Conservation (phyloP, 1,140 invertebrate genomes). For the Drusus annulatus region DNA sequence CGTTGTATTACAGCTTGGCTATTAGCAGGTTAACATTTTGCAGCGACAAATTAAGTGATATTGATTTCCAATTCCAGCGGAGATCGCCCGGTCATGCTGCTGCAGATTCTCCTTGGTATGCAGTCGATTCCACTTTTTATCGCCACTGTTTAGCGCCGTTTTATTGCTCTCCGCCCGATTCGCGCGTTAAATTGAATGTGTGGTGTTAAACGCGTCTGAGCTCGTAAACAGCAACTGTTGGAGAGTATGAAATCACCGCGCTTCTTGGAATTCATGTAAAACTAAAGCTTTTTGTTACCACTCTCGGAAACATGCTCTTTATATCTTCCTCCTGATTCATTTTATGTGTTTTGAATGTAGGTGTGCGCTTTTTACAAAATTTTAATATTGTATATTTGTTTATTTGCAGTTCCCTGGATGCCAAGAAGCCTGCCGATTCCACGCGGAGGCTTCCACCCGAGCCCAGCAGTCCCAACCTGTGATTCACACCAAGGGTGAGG, state of each 20-base stretch:
- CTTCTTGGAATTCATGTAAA: conserved; percentile 3
- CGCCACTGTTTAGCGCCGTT: conserved; percentile 30
- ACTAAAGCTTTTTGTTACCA: not conserved
- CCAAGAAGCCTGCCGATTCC: conserved; percentile 79
- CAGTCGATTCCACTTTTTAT: conserved; percentile 26
- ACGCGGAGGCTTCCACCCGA: conserved; percentile 72
- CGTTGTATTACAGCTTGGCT: no score
- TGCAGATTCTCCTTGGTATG: conserved; percentile 22
- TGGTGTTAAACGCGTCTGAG: conserved; percentile 25
- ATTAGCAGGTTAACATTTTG: no score
- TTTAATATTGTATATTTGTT: conserved; percentile 44
- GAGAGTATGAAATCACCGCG: not conserved
- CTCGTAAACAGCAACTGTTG: conserved; percentile 17
- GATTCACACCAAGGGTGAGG: conserved; percentile 78
- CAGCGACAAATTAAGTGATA: not conserved
- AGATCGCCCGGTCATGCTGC: conserved; percentile 11
- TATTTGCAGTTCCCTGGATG: conserved; percentile 79
- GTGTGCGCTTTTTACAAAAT: no score
- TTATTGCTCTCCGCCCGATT: conserved; percentile 27
- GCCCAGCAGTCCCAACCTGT: conserved; percentile 76
- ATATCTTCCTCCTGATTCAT: no score
- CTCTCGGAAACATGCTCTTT: no score
- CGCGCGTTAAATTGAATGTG: conserved; percentile 33
- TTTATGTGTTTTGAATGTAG: no score
- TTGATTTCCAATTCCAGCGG: not conserved